Evolutionary conservation across 2,113 vertebrate genomes (phyloP).

Genomic region (Myiozetetes cayanensis): DNA sequence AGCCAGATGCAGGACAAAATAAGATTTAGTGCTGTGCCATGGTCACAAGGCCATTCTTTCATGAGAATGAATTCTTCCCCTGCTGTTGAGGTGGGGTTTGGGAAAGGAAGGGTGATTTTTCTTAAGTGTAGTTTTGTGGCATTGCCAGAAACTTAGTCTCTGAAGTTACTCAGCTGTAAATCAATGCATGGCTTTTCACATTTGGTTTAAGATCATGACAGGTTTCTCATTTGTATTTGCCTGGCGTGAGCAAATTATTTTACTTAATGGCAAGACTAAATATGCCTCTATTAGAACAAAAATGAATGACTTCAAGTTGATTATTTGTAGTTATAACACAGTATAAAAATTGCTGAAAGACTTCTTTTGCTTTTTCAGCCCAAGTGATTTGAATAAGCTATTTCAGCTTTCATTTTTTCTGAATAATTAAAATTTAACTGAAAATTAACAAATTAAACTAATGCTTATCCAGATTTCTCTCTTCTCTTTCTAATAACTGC

Average conservation of each 20-base stretch:
- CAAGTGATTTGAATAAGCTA: background rate
- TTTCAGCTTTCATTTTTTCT: background rate
- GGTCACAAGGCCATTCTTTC: background rate
- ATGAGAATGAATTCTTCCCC: background rate
- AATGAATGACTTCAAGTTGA: background rate
- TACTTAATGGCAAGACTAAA: background rate
- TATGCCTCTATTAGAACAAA: background rate
- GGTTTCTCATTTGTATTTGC: background rate
- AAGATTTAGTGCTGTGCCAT: background rate
- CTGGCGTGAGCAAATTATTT: background rate
- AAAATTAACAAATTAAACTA: background rate
- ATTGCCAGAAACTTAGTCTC: background rate
- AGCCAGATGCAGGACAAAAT: background rate
- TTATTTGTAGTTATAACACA: background rate
- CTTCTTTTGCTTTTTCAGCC: background rate
- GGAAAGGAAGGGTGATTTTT: background rate
- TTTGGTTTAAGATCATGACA: background rate
- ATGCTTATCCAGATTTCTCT: background rate
- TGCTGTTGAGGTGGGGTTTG: background rate
- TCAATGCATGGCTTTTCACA: background rate
- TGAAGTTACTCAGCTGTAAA: background rate
- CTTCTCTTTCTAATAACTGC: background rate
- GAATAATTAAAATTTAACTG: background rate
- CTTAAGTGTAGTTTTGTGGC: rapidly evolving
- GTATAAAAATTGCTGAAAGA: background rate